Evolutionary conservation across 2,797 vertebrate species (phyloP).

Genomic region (Semotilus atromaculatus): DNA sequence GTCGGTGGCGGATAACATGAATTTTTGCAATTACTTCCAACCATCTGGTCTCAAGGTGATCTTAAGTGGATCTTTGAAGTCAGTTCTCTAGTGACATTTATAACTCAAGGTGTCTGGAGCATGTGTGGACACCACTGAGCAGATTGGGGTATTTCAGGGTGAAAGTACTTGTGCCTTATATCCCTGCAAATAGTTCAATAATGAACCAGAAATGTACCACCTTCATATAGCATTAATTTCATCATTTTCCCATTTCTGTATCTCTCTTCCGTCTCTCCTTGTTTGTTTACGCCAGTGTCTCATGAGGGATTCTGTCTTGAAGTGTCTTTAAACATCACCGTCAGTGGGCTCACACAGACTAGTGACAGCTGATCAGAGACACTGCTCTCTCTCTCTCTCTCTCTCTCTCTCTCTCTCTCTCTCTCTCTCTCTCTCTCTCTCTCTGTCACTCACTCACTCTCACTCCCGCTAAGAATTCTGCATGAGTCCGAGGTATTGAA

Average conservation of each 20-base stretch:
- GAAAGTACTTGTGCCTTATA: not conserved
- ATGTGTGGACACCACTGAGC: not conserved
- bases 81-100: not conserved
- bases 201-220: not conserved
- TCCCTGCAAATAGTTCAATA: not conserved
- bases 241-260: not conserved
- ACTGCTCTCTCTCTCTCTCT: not conserved
- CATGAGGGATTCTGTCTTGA: constrained; percentile 12
- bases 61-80: not conserved
- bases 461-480: not conserved
- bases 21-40: not conserved
- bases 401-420: not conserved
- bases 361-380: constrained; percentile 24
- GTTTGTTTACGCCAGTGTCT: constrained; percentile 9
- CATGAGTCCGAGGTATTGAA: not conserved
- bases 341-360: not conserved
- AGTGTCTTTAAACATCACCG: constrained; percentile 21
- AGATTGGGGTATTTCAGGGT: not conserved
- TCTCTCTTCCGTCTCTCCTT: not conserved
- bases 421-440: not conserved
- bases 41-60: not conserved
- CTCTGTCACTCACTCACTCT: not conserved
- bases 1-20: not conserved
- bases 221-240: not conserved
- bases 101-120: not conserved